phyloP scores from a whole-genome alignment of 1,140 invertebrate species.

The Sarcophaga bullata region DNA sequence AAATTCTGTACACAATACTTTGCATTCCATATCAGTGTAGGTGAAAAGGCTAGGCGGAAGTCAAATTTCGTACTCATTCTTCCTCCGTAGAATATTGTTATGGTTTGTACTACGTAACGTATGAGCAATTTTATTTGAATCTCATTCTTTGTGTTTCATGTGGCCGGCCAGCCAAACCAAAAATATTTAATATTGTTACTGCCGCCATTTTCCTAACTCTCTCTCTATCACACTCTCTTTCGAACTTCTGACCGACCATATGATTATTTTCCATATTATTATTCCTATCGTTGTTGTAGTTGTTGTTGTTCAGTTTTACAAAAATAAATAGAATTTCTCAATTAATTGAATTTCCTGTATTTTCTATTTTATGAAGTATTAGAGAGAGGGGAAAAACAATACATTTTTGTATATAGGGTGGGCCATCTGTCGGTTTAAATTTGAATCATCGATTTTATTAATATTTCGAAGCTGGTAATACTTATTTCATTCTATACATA shows the following conservation, averaged over 20 bases:
- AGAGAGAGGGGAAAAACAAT: not conserved
- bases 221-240: too few species aligned
- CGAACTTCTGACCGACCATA: too few species aligned
- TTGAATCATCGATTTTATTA: too few species aligned
- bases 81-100: not conserved
- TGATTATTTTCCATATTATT: not conserved
- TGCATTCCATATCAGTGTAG: slow-evolving; percentile 13
- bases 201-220: too few species aligned
- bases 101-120: not conserved
- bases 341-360: slow-evolving; percentile 34
- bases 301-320: not conserved
- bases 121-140: not conserved
- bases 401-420: too few species aligned
- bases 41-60: not conserved
- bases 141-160: not conserved
- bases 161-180: too few species aligned
- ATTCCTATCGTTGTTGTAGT: not conserved
- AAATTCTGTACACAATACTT: not conserved
- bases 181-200: not conserved
- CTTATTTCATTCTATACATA: too few species aligned
- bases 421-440: too few species aligned
- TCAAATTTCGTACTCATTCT: too few species aligned
- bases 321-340: slow-evolving; percentile 14
- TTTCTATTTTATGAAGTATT: not conserved
- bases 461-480: too few species aligned